A percentile compares a stretch with the other conserved stretches of the same genome.
Evolutionary conservation across 2,888 invertebrate species (phyloP).

Genomic region (Lasioglossum malachurum): DNA sequence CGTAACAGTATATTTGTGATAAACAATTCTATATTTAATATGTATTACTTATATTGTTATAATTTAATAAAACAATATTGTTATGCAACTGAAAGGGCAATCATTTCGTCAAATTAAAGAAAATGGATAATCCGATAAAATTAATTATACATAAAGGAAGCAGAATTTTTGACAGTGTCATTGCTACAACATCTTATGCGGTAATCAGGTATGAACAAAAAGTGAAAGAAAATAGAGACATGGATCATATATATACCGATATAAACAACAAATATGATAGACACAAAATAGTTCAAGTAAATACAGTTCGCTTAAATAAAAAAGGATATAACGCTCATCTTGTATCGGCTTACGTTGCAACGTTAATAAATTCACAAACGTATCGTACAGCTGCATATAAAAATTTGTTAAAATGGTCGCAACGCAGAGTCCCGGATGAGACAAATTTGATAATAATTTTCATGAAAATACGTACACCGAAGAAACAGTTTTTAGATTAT

Average conservation of each 20-base stretch:
- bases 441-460: slow-evolving; percentile 61
- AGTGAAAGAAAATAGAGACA: slow-evolving; percentile 19
- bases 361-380: slow-evolving; percentile 67
- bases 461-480: slow-evolving; percentile 87
- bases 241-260: slow-evolving; percentile 11
- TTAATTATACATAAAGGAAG: slow-evolving; percentile 72
- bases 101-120: slow-evolving; percentile 29
- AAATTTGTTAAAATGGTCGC: slow-evolving; percentile 52
- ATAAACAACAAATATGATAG: no score
- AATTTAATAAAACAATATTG: slow-evolving; percentile 9
- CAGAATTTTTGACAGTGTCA: slow-evolving; percentile 76
- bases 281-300: slow-evolving; percentile 15
- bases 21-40: slow-evolving; percentile 17
- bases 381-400: slow-evolving; percentile 74
- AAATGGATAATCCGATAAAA: slow-evolving; percentile 73
- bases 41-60: slow-evolving; percentile 38
- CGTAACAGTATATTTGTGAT: slow-evolving; percentile 21
- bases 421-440: background rate
- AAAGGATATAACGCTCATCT: slow-evolving; percentile 76
- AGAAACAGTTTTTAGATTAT: slow-evolving; percentile 89
- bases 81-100: background rate
- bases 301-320: slow-evolving; percentile 66
- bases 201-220: slow-evolving; percentile 48
- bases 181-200: slow-evolving; percentile 49
- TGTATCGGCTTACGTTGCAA: slow-evolving; percentile 74